A percentile compares a stretch with the other conserved stretches of the same genome.
phyloP scores from a whole-genome alignment of 2,797 vertebrate species.

The Argya squamiceps region DNA sequence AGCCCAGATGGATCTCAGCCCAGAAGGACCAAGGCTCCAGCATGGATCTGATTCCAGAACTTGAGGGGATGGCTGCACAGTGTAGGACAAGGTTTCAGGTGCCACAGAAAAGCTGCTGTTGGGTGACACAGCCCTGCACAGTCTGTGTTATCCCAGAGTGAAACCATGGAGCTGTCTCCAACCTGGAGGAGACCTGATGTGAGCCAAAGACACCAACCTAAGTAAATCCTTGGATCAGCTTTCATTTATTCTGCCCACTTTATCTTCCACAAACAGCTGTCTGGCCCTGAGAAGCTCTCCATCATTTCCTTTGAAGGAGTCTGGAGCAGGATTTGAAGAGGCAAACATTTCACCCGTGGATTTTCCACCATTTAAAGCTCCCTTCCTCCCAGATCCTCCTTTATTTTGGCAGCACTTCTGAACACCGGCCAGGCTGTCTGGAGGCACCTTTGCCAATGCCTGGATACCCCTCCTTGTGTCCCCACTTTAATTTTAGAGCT shows the following conservation, averaged over 20 bases:
- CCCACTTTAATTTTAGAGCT: neutral
- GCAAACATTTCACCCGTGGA: neutral
- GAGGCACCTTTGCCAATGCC: neutral
- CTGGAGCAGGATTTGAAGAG: neutral
- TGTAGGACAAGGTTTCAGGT: neutral
- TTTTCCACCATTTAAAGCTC: neutral
- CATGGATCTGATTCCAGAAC: neutral
- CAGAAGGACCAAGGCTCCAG: accelerated
- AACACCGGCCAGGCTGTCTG: neutral
- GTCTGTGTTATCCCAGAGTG: neutral
- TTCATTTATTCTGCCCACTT: neutral
- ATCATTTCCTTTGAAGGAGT: neutral
- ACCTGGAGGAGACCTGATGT: accelerated
- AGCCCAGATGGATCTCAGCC: neutral
- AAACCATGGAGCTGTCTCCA: neutral
- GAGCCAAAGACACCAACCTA: neutral
- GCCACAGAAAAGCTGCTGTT: neutral
- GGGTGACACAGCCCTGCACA: neutral
- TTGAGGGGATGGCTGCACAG: neutral
- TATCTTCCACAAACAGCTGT: neutral
- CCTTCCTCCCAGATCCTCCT: neutral
- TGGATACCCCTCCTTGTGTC: neutral
- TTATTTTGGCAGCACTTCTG: neutral
- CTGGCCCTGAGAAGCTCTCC: neutral
- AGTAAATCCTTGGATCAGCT: neutral